These are phyloP conservation scores for Acrocephalus scirpaceus DNA, from an alignment of 2,797 vertebrate genomes.

Conservation along the genomic window DNA sequence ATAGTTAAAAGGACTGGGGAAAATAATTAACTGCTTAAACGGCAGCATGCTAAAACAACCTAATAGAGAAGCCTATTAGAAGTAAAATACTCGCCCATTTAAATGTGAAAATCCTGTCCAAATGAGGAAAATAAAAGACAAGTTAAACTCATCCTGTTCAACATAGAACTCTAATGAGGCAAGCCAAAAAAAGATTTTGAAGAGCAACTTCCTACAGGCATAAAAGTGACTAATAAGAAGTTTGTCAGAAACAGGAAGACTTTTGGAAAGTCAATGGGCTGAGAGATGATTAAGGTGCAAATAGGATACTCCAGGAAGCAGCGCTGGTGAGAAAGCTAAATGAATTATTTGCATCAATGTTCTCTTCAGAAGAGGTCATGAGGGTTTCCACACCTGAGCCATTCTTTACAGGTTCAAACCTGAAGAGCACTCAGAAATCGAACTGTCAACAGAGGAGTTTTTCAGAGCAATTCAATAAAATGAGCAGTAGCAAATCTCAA, in stretches of 20 bases:
- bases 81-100: neutral
- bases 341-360: constrained; percentile 36
- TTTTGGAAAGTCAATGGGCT: constrained; percentile 45
- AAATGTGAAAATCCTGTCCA: neutral
- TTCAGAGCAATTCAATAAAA: constrained; percentile 45
- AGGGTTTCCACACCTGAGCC: constrained; percentile 13
- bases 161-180: constrained; percentile 23
- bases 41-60: neutral
- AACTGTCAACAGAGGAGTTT: constrained; percentile 17
- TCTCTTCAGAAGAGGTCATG: constrained; percentile 15
- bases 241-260: constrained; percentile 47
- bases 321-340: neutral
- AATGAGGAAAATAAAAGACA: constrained; percentile 6
- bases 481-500: constrained; percentile 22
- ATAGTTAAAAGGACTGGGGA: neutral
- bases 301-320: constrained; percentile 45
- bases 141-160: constrained; percentile 13
- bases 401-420: neutral
- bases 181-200: constrained; percentile 6
- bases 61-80: neutral
- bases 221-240: constrained; percentile 33
- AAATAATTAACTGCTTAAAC: neutral
- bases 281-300: constrained; percentile 55
- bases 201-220: constrained; percentile 20
- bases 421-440: neutral